Conservation (phyloP, 2,113 vertebrate species). For the Phasianus colchicus region DNA sequence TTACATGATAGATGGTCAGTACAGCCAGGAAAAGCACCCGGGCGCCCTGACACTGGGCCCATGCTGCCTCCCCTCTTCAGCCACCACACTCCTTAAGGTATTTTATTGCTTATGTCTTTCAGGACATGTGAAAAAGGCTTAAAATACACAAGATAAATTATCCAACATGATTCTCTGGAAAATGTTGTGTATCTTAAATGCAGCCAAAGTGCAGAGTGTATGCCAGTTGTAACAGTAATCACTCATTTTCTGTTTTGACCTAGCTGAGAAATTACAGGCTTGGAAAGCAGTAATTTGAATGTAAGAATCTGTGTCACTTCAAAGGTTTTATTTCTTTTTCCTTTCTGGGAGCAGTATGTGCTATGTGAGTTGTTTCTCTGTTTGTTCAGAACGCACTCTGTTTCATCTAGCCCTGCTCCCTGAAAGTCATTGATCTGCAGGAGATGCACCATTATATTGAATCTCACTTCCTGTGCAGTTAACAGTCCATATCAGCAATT, state of each 20-base stretch:
- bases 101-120: constrained; percentile 65
- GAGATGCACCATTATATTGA: not conserved
- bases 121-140: constrained; percentile 58
- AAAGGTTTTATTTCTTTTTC: constrained; percentile 25
- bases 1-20: constrained; percentile 2
- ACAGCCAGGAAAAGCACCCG: constrained; percentile 23
- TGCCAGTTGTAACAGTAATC: constrained; percentile 72
- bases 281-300: constrained; percentile 47
- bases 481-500: not conserved
- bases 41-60: not conserved
- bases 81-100: constrained; percentile 38
- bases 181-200: constrained; percentile 68
- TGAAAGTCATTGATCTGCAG: not conserved
- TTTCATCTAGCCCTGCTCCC: not conserved
- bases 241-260: constrained; percentile 72
- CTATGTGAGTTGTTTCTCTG: not conserved
- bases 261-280: constrained; percentile 66
- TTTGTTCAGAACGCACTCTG: not conserved
- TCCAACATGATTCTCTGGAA: constrained; percentile 51
- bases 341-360: not conserved
- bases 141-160: constrained; percentile 71
- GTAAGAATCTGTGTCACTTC: constrained; percentile 47
- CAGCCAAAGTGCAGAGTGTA: constrained; percentile 62
- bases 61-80: not conserved
- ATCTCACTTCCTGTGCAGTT: not conserved